A percentile compares a stretch with the other conserved stretches of the same genome.
Evolutionary conservation across 2,888 invertebrate species (phyloP).

Genomic region (Chloromyia formosa): DNA sequence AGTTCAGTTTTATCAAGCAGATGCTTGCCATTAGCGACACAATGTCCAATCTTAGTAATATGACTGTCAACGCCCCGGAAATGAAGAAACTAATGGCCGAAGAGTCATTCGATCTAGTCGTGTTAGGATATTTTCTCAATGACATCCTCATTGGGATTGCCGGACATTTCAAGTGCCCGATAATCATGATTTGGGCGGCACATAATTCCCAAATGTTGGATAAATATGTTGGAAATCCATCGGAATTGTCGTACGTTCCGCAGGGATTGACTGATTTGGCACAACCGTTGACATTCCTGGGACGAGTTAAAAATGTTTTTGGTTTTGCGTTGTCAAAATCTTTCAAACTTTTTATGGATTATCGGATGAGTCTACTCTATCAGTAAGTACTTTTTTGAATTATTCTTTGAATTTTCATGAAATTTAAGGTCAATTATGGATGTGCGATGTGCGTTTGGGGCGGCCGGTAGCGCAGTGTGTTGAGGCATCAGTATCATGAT

Average conservation of each 20-base stretch:
- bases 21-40: background rate
- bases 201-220: background rate
- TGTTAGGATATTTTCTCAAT: conserved; percentile 43
- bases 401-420: background rate
- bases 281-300: conserved; percentile 32
- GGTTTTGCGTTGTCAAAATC: background rate
- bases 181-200: conserved; percentile 27
- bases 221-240: conserved; percentile 19
- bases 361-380: background rate
- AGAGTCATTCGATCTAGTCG: conserved; percentile 45
- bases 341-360: background rate
- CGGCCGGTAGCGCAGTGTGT: too few species aligned
- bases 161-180: conserved; percentile 49
- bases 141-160: conserved; percentile 45
- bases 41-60: background rate
- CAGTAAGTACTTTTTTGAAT: conserved; percentile 10
- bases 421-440: too few species aligned
- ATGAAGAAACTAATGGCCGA: conserved; percentile 37
- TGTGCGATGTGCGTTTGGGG: too few species aligned
- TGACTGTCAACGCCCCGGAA: background rate
- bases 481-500: too few species aligned
- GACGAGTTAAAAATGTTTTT: conserved; percentile 19
- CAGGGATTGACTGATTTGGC: background rate
- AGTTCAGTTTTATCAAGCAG: background rate
- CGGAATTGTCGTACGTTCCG: conserved; percentile 25